phyloP scores from a whole-genome alignment of 2,113 vertebrate species.

The Desmodus rotundus region DNA sequence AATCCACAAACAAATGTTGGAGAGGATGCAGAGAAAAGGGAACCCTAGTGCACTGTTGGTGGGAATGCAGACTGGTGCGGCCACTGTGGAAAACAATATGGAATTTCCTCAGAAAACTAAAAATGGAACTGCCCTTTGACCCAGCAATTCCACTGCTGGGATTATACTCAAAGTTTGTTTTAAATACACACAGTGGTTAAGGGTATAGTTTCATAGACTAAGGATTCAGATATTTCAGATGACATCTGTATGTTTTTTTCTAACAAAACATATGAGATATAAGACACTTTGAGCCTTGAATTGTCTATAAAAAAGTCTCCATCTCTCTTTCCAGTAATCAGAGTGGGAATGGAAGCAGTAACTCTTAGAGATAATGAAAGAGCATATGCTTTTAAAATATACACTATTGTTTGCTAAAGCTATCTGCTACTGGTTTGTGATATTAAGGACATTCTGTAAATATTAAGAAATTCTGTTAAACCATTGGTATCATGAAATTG shows the following conservation, averaged over 20 bases:
- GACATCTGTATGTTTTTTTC: background rate
- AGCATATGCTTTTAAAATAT: background rate
- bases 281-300: background rate
- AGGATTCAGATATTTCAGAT: constrained; percentile 1
- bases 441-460: background rate
- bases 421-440: background rate
- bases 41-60: too few species aligned
- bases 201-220: background rate
- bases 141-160: too few species aligned
- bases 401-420: background rate
- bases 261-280: background rate
- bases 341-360: background rate
- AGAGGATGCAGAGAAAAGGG: too few species aligned
- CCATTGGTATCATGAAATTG: background rate
- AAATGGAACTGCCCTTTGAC: too few species aligned
- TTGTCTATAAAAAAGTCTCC: background rate
- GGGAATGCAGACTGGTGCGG: too few species aligned
- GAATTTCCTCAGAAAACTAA: too few species aligned
- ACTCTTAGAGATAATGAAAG: background rate
- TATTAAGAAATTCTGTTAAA: background rate
- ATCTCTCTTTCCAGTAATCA: background rate
- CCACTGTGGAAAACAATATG: too few species aligned
- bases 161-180: constrained; percentile 7
- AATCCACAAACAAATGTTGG: too few species aligned
- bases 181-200: background rate